A percentile compares a stretch with the other conserved stretches of the same genome.
These are phyloP conservation scores for Mohoua ochrocephala DNA, from an alignment of 2,113 vertebrate species.

Conservation along the genomic window DNA sequence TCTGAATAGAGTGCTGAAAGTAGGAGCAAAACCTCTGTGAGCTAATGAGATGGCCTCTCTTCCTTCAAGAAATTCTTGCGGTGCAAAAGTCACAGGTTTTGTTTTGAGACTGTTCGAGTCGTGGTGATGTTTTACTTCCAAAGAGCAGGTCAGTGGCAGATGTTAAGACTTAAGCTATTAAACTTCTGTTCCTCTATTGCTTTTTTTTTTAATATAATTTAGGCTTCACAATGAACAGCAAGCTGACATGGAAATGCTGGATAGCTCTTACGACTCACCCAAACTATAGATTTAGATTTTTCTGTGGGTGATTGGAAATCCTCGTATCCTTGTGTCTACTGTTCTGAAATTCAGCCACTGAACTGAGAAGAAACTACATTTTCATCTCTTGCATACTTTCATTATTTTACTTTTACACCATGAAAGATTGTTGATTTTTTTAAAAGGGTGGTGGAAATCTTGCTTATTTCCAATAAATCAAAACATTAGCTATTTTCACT, in stretches of 20 bases:
- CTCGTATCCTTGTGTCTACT: background rate
- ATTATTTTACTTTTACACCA: background rate
- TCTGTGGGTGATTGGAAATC: background rate
- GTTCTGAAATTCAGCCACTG: background rate
- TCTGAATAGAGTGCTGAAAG: background rate
- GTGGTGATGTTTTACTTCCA: background rate
- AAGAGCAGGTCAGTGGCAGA: background rate
- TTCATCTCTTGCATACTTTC: background rate
- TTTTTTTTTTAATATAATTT: background rate
- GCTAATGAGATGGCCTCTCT: background rate
- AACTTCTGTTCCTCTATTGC: background rate
- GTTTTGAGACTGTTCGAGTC: background rate
- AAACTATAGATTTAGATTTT: background rate
- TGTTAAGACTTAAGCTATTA: background rate
- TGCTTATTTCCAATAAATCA: background rate
- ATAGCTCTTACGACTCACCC: background rate
- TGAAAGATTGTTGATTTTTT: background rate
- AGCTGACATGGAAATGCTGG: background rate
- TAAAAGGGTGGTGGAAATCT: background rate
- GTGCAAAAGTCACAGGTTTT: background rate
- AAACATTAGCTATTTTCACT: background rate
- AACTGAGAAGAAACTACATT: background rate
- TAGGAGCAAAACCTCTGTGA: background rate
- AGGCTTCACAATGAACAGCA: background rate
- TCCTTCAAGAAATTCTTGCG: background rate